Conservation (phyloP, 2,113 vertebrate genomes). For the Danionella cerebrum region DNA sequence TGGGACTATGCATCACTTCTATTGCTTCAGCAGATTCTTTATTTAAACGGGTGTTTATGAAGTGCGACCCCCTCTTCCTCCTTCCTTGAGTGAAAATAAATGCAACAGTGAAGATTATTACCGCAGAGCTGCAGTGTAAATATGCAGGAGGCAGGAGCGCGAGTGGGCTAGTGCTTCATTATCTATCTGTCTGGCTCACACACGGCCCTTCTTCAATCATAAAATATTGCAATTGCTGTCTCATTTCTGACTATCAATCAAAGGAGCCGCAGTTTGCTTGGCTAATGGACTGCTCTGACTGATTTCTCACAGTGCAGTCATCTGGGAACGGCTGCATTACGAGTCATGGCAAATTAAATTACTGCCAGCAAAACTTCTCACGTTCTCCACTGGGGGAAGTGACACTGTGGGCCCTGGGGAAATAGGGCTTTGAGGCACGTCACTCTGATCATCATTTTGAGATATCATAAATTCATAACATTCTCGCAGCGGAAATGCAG, state of each 20-base stretch:
- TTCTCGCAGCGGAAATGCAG: conserved; percentile 55
- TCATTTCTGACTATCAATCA: conserved; percentile 48
- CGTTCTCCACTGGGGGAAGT: conserved; percentile 11
- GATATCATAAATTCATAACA: conserved; percentile 57
- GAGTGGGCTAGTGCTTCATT: conserved; percentile 13
- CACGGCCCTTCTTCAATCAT: neutral
- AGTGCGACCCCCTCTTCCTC: neutral
- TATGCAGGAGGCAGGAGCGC: neutral
- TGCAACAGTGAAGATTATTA: conserved; percentile 19
- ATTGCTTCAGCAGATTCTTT: neutral
- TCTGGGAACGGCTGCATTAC: conserved; percentile 43
- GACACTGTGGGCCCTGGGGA: conserved; percentile 2
- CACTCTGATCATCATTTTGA: conserved; percentile 37
- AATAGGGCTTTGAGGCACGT: conserved; percentile 16
- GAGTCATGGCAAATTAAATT: conserved; percentile 59
- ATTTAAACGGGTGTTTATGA: neutral
- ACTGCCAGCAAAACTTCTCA: conserved; percentile 34
- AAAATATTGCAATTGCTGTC: conserved; percentile 11
- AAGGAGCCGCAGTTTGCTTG: conserved; percentile 41
- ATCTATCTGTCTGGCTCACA: conserved; percentile 16
- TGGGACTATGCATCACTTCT: neutral
- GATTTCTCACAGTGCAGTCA: conserved; percentile 46
- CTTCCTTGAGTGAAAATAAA: neutral
- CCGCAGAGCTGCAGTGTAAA: neutral
- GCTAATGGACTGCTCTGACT: conserved; percentile 51